Base-by-base conservation (phyloP, 2,113 vertebrate genomes). In the Zootoca vivipara region DNA sequence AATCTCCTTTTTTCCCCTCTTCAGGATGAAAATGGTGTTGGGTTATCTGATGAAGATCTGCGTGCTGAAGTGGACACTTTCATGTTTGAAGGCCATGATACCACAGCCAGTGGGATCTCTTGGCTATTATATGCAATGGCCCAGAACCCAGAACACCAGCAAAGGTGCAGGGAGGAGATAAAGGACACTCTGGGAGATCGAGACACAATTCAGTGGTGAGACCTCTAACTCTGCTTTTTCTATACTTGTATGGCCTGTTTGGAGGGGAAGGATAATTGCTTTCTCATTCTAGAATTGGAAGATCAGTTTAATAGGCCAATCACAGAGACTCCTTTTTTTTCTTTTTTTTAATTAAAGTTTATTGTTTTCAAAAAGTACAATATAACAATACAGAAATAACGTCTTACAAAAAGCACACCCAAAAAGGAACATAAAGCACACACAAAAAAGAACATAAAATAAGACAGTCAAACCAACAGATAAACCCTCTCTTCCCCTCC, bases 51-150 rank as follows among this genome's bases (percentile, higher is more conserved):
- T 18, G 96, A 97, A 69, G 97, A 98, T 78, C 95, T 98, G 10
- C 89, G 96, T 85, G 97, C 97, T 0, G 97, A 98, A 77, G 97
- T 97, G 13, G 95, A 97, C 92, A 98, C 97, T 4, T 98, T 98
- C 93, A 98, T 98, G 97, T 98, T 98, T 72, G 98, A 96, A 89
- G 98, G 97, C 95, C 97, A 98, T n/a, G 97, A 98, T 92, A 98
- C 97, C 33, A 98, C 97, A 52, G 93, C 97, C 90, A 96, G 96
- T 58, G 97, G 95, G 40, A 70, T 98, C 89, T 96, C 97, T 67
- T 98, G 97, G 95, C 92, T 94, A 85, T 87, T 98, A 35, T 97
- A 98, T 94, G 92, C 89, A 77, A 85, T 98, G 90, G 97, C 97
- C 87, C 95, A 96, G 87, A 85, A 98, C 85, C 97, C 97, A 26